A percentile compares a stretch with the other conserved stretches of the same genome.
Evolutionary conservation across 2,797 vertebrate genomes (phyloP).

Genomic region (Rhabdophis nuchalis): DNA sequence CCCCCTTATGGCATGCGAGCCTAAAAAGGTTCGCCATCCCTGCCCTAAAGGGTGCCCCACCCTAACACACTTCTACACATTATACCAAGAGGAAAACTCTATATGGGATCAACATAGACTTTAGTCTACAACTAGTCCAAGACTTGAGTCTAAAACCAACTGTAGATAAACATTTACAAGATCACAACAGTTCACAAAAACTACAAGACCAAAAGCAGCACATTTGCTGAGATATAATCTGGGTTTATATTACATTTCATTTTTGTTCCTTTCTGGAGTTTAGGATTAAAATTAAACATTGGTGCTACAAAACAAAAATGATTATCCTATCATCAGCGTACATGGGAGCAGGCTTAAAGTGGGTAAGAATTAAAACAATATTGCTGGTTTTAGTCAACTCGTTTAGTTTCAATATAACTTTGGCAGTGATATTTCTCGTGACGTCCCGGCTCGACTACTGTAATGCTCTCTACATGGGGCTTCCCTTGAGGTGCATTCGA

Average conservation of each 20-base stretch:
- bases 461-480: too few relatives aligned
- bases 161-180: not conserved
- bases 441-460: too few relatives aligned
- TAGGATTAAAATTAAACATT: not conserved
- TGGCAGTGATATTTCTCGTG: not conserved
- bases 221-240: not conserved
- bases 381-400: not conserved
- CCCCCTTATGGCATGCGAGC: too few relatives aligned
- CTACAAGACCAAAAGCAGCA: not conserved
- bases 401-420: not conserved
- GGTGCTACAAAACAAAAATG: not conserved
- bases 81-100: not conserved
- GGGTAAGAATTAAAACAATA: not conserved
- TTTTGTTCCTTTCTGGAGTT: not conserved
- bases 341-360: not conserved
- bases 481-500: too few relatives aligned
- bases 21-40: too few relatives aligned
- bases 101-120: not conserved
- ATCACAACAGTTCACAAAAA: not conserved
- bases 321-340: not conserved
- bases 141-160: not conserved
- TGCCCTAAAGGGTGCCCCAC: not conserved
- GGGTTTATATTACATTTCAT: not conserved
- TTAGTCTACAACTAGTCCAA: not conserved
- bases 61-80: not conserved